Percentiles rank a stretch among this genome's conserved stretches.
These are phyloP conservation scores for Dreissena polymorpha DNA, from an alignment of 1,140 invertebrate genomes.

Conservation along the genomic window DNA sequence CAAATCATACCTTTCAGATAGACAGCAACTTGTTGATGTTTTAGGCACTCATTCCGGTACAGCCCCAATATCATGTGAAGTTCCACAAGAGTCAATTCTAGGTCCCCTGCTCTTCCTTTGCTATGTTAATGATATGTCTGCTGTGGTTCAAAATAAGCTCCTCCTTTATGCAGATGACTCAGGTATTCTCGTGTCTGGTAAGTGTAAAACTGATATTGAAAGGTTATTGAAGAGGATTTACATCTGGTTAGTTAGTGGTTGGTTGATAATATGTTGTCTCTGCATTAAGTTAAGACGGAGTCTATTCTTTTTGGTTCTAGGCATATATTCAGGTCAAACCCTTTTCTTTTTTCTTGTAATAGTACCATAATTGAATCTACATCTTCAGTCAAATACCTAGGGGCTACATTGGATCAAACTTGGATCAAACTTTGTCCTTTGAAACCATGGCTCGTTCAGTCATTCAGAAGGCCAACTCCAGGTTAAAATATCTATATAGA, in stretches of 20 bases:
- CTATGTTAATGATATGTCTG: too few species aligned
- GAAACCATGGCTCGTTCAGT: constrained; percentile 11
- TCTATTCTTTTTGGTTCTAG: constrained; percentile 19
- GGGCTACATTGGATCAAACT: not conserved
- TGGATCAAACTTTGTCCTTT: too few species aligned
- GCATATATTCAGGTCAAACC: not conserved
- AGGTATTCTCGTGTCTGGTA: too few species aligned
- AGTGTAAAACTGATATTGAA: too few species aligned
- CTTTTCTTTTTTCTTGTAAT: constrained; percentile 15
- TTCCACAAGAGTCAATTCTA: too few species aligned
- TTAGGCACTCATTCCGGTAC: too few species aligned
- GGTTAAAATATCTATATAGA: constrained; percentile 29
- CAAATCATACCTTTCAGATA: too few species aligned
- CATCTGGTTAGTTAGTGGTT: constrained; percentile 5
- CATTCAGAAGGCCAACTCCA: constrained; percentile 12
- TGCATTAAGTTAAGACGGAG: constrained; percentile 15
- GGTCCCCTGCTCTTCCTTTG: too few species aligned
- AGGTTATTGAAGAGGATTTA: not conserved
- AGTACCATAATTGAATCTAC: not conserved
- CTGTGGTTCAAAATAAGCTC: too few species aligned
- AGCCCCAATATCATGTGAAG: too few species aligned
- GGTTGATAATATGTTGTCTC: constrained; percentile 17
- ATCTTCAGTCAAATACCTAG: constrained; percentile 21
- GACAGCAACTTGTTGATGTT: too few species aligned
- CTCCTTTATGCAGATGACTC: too few species aligned